Evolutionary conservation across 37 sponge, comb jelly and placozoan genomes (phyloP).

Genomic region (Dysidea cf. avara): DNA sequence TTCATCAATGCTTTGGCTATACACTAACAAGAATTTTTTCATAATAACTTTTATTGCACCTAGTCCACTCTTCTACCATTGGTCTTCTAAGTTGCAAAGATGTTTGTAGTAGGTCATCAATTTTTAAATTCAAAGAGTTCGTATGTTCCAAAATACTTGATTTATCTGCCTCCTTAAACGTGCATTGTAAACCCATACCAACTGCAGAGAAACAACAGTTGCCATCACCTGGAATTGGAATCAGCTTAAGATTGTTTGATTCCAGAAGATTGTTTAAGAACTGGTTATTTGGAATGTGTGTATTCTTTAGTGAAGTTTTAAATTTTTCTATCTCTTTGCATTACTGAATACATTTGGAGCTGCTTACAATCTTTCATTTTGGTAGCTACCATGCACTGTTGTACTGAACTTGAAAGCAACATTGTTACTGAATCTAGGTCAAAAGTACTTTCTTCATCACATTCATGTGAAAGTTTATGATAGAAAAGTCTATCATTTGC

Average conservation of each 20-base stretch:
- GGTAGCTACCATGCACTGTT: no score
- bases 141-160: not conserved
- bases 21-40: not conserved
- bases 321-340: no score
- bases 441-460: no score
- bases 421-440: not conserved
- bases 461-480: no score
- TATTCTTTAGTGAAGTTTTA: no score
- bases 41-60: not conserved
- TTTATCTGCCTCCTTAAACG: not conserved
- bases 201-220: constrained; percentile 25
- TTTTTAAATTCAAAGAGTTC: not conserved
- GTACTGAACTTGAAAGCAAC: not conserved
- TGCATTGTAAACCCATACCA: not conserved
- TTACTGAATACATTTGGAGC: no score
- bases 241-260: no score
- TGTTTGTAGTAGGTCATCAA: not conserved
- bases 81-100: not conserved
- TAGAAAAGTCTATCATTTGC: no score
- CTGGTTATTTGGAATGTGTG: no score
- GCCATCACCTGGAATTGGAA: not conserved
- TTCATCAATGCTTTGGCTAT: not conserved
- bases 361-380: no score
- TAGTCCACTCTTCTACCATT: constrained; percentile 12
- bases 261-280: not conserved